phyloP scores from a whole-genome alignment of 64 coral and sea anemone species.

The Stylophora pistillata region DNA sequence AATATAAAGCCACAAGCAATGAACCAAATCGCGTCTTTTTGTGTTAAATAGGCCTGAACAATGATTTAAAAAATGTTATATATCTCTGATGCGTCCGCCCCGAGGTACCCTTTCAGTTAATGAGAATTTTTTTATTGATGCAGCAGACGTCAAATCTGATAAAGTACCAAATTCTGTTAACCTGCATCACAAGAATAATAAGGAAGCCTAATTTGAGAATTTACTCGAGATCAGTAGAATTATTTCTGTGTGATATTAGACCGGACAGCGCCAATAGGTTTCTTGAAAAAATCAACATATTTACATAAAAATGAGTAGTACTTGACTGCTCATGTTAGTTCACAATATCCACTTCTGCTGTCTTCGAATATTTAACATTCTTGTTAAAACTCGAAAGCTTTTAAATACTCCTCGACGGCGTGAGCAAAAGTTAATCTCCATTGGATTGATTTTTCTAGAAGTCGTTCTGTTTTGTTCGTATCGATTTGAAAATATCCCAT shows the following conservation, averaged over 20 bases:
- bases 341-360: constrained; percentile 24
- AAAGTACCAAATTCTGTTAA: constrained; percentile 1
- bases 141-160: background rate
- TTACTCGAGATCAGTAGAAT: background rate
- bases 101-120: background rate
- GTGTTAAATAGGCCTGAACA: background rate
- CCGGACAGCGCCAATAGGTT: background rate
- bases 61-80: background rate
- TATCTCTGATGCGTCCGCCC: background rate
- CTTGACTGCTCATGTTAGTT: background rate
- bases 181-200: background rate
- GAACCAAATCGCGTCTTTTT: background rate
- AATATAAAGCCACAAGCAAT: background rate
- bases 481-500: background rate
- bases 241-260: background rate
- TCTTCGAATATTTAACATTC: constrained; percentile 12
- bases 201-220: background rate
- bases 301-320: constrained; percentile 24
- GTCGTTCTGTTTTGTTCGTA: background rate
- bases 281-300: background rate
- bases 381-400: background rate
- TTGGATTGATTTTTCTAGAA: background rate
- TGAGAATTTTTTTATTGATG: constrained; percentile 7
- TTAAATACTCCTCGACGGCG: background rate
- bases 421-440: background rate